phyloP scores from a whole-genome alignment of 2,888 invertebrate species.

The Calliphora vomitoria region DNA sequence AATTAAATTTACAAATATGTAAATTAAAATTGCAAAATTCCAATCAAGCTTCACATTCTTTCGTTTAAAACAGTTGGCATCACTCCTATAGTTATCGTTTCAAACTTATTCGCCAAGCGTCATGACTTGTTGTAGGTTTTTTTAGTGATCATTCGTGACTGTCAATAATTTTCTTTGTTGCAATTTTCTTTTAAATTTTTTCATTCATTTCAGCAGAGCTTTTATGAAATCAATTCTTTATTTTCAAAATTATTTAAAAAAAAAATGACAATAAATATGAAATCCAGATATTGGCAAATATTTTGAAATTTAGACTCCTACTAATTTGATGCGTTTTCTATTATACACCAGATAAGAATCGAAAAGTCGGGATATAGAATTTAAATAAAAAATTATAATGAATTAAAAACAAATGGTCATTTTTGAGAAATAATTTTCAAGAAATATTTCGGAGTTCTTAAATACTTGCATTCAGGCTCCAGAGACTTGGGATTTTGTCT shows the following conservation, averaged over 20 bases:
- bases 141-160: constrained; percentile 4
- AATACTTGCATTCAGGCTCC: no score
- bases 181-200: background rate
- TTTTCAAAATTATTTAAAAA: background rate
- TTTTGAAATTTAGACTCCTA: no score
- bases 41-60: background rate
- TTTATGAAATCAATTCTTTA: background rate
- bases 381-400: no score
- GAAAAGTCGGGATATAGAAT: no score
- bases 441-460: no score
- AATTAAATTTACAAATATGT: background rate
- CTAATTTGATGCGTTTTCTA: no score
- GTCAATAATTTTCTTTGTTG: constrained; percentile 9
- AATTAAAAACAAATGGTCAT: no score
- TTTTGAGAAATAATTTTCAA: no score
- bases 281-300: no score
- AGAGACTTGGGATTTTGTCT: no score
- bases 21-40: no score
- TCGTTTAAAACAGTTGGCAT: background rate
- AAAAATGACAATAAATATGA: background rate
- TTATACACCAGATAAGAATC: no score
- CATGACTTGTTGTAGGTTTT: background rate
- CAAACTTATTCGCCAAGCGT: background rate
- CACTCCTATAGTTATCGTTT: background rate
- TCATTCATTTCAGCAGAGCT: background rate